Base-by-base conservation (phyloP, 2,797 vertebrate genomes). In the Eupleurogrammus muticus region DNA sequence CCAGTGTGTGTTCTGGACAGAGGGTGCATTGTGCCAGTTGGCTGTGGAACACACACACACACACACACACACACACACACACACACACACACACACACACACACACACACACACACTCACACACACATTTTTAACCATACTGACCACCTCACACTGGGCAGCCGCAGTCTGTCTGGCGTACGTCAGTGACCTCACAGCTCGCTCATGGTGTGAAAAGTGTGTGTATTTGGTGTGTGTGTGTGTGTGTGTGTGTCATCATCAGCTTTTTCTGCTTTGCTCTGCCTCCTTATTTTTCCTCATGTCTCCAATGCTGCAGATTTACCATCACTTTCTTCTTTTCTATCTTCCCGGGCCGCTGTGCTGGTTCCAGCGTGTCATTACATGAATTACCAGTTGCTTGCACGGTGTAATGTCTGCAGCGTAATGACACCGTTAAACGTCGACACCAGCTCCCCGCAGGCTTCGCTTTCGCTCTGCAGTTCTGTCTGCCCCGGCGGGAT, bases 1-100 rank as follows among this genome's bases (percentile, higher is more conserved):
- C 58, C 81, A 87, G 85, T 92, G 90, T 93, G 71, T 63, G 55
- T 58, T 59, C 5, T 2, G 76, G 63, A 93, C 90, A 93, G 88
- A 83, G 81, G 23, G 19, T 13, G 44, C 53, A 88, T 92, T 92
- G 91, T 92, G 53, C 66, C 66, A 13, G 64, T 66, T 54, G 53
- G 51, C 60, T 66, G 16, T 67, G 32, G 56, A 50, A 66, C 36
- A 11, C 74, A 64, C 62, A 60, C 76, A 53, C 75, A 55, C 64
- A 60, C 40, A 65, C 16, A 2, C 47, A 52, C 65, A 65, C 75
- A 84, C 73, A 77, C 79, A 83, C 28, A 28, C 28, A 28, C 3
- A 28, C 28, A 28, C 79, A 83, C 28, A 28, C 28, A 28, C 3
- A 28, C 28, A 66, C 36, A 11, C 74, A 64, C 62, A 60, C 76